Evolutionary conservation across 1,140 invertebrate species (phyloP), one percentile per base, ranked within the genome.

Genomic region (Apis florea): DNA sequence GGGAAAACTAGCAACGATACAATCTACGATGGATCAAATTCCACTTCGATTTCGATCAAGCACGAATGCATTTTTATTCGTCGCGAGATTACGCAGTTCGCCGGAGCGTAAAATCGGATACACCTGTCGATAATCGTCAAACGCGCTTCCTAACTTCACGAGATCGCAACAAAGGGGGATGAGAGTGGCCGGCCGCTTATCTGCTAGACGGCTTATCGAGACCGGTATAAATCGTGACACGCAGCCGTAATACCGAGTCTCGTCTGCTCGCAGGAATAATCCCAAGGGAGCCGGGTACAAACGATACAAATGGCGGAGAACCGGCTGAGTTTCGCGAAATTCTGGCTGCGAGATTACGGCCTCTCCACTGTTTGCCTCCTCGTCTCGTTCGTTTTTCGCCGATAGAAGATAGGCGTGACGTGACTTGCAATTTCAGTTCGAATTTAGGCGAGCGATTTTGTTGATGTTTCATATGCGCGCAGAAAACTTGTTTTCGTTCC

Each of bases 121-220:
- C 19, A 47, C 47, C 56, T 79, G 79, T 84, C 83, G 80, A 69
- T 70, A 70, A 54, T 73, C 70, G 82, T 83, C 82, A 79, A 83
- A 72, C 76, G 61, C 47, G 64, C 40, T 79, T 82, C 59, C 67
- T 58, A 66, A 69, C 49, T 61, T 66, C 56, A 17, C 21, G 21
- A 47, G 74, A 76, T 40, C 58, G 51, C 54, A 53, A 19, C 26
- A 26, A 61, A 53, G n/a, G 47, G 53, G 53, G 53, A 17, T 6
- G 53, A 54, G 59, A 13, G 59, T 49, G 47, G n/a, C 53, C 70
- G 63, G 51, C 24, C 67, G 85, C 75, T 75, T 81, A 85, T 88
- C 85, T 86, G 61, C 59, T 79, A 79, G 83, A 75, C 84, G 78
- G 83, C 85, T 90, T 90, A 90, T 89, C 87, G 71, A 71, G 31